Conservation (phyloP, 30 jellyfish, hydroid and myxozoan genomes). For the Thelohanellus kitauei region DNA sequence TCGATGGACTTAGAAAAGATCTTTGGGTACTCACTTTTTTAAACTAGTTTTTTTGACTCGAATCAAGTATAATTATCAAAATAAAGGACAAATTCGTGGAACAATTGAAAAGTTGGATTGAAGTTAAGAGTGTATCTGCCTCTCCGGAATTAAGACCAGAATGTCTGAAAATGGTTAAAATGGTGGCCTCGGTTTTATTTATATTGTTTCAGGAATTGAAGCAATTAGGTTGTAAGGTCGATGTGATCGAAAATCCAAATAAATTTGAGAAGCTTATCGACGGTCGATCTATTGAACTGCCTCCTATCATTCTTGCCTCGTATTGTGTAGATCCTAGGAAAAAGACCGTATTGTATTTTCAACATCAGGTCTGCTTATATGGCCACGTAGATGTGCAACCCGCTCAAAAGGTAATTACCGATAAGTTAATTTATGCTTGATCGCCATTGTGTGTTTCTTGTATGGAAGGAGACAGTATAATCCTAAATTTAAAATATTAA, state of each 20-base stretch:
- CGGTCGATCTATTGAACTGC: conserved; percentile 24
- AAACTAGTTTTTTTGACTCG: too few relatives aligned
- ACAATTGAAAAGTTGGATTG: conserved; percentile 28
- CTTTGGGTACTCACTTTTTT: too few relatives aligned
- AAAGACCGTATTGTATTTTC: conserved; percentile 13
- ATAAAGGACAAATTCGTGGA: conserved; percentile 14
- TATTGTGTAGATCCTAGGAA: conserved; percentile 22
- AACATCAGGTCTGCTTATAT: conserved; percentile 16
- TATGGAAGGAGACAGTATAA: too few relatives aligned
- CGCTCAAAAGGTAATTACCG: conserved; percentile 14
- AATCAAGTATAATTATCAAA: too few relatives aligned
- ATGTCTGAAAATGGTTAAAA: conserved; percentile 19
- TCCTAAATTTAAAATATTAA: too few relatives aligned
- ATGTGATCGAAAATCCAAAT: conserved; percentile 29
- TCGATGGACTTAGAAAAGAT: too few relatives aligned
- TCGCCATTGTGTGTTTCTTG: too few relatives aligned
- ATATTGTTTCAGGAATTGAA: conserved; percentile 18
- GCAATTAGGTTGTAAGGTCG: conserved; percentile 30
- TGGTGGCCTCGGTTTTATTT: conserved; percentile 15
- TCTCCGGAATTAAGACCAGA: conserved; percentile 28
- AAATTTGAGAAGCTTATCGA: conserved; percentile 16
- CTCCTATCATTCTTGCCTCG: conserved; percentile 39
- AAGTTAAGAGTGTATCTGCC: conserved; percentile 45
- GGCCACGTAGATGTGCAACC: conserved; percentile 95
- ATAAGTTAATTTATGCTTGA: too few relatives aligned